Percentiles rank a stretch among this genome's conserved stretches.
These are phyloP conservation scores for Cephalopterus ornatus DNA, from an alignment of 2,113 vertebrate species.

Conservation along the genomic window DNA sequence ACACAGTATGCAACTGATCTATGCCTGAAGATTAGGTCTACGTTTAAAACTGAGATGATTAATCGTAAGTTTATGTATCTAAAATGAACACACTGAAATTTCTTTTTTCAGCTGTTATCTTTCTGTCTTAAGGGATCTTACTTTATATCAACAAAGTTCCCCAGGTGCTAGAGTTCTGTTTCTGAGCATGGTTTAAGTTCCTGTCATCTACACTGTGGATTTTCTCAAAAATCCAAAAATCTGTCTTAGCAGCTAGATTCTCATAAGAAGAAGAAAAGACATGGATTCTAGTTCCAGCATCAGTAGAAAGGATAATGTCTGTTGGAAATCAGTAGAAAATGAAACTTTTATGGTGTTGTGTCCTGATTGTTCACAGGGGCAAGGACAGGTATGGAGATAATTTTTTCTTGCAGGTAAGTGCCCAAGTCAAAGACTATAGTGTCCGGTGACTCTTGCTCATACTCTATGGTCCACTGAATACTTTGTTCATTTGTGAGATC, in stretches of 20 bases:
- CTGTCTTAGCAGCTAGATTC: background rate
- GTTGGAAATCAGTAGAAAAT: background rate
- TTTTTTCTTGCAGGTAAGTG: background rate
- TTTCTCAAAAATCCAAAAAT: no score
- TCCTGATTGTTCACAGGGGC: background rate
- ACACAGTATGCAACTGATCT: background rate
- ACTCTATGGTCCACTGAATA: background rate
- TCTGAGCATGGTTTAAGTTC: rapidly evolving
- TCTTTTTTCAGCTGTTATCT: background rate
- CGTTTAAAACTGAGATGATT: background rate
- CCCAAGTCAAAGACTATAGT: background rate
- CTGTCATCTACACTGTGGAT: background rate
- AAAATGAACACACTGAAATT: background rate
- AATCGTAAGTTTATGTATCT: background rate
- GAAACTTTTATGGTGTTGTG: background rate
- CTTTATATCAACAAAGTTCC: background rate
- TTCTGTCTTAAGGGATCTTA: background rate
- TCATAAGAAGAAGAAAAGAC: background rate
- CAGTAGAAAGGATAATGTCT: background rate
- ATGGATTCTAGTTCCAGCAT: background rate
- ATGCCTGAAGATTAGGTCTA: background rate
- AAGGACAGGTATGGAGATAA: background rate
- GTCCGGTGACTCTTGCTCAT: background rate
- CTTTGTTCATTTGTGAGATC: background rate
- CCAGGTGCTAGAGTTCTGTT: background rate